Base-by-base conservation (phyloP, 2,797 vertebrate species). In the Chromobotia macracanthus region DNA sequence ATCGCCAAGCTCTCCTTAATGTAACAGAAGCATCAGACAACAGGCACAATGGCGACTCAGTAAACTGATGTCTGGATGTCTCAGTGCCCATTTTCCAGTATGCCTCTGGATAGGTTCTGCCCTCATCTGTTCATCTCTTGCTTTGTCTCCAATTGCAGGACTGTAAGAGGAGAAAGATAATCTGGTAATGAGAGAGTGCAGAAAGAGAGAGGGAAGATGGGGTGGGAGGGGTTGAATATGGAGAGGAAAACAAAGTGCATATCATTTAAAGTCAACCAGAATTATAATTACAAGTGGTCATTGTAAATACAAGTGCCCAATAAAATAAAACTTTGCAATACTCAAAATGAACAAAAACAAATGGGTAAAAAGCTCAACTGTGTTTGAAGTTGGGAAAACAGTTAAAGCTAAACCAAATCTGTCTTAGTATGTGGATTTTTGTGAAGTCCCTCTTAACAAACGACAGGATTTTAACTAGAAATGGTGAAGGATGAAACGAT, bases 81-180 rank as follows among this genome's bases (percentile, higher is more conserved):
- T 83, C 82, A 84, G 85, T 86, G 87, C 88, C 89, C 91, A 90
- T 84, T 87, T 86, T 82, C 88, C 86, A 84, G 69, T 86, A 55
- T 86, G 83, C 85, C 73, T 89, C 90, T 87, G 91, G 89, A 82
- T 72, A 64, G 86, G 87, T 85, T 80, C 69, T 73, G 88, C 88
- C 88, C 87, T 63, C 79, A 51, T 75, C 48, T 72, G 71, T 88
- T 87, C 55, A 82, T 83, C 87, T 81, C 87, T 89, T 86, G 84
- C 69, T 87, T 88, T 87, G 89, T 31, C 91, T 93, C 91, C 92
- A 85, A 89, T 90, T 90, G 91, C 90, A 88, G 86, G 83, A 81
- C 88, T 89, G 88, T 81, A 85, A 90, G 89, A 89, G 91, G 88
- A 90, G 88, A 90, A 79, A 80, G 84, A 83, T 81, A 83, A 87